Evolutionary conservation across 2,113 vertebrate species (phyloP).

Genomic region (Mobula hypostoma): DNA sequence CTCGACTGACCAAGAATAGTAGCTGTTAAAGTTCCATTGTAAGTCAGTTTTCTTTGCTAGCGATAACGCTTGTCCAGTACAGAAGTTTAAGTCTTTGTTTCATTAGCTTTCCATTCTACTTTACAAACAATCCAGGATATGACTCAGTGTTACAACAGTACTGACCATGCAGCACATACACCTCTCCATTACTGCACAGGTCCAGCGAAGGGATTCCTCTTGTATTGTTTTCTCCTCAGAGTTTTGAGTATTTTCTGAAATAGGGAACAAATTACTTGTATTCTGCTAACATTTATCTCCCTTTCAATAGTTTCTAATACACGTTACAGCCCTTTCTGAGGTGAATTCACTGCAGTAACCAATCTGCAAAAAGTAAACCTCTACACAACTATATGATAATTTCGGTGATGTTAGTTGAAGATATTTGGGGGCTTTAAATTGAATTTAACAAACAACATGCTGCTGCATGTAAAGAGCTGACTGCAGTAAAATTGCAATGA

Average conservation of each 20-base stretch:
- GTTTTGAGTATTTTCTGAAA: neutral
- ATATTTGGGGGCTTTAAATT: neutral
- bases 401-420: too few relatives aligned
- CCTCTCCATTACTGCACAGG: neutral
- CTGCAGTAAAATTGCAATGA: neutral
- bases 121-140: neutral
- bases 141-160: neutral
- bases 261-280: neutral
- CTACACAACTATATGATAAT: too few relatives aligned
- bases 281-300: neutral
- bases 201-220: neutral
- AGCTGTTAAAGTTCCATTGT: constrained; percentile 8
- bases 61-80: neutral
- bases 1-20: neutral
- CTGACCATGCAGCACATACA: neutral
- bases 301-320: neutral
- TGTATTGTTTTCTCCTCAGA: neutral
- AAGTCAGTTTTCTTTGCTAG: neutral
- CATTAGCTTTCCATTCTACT: neutral
- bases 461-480: neutral
- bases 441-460: neutral
- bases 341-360: too few relatives aligned
- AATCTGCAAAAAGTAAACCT: too few relatives aligned
- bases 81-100: neutral
- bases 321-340: too few relatives aligned